Base-by-base conservation (phyloP, 2,888 invertebrate species). In the Calameuta idolon region DNA sequence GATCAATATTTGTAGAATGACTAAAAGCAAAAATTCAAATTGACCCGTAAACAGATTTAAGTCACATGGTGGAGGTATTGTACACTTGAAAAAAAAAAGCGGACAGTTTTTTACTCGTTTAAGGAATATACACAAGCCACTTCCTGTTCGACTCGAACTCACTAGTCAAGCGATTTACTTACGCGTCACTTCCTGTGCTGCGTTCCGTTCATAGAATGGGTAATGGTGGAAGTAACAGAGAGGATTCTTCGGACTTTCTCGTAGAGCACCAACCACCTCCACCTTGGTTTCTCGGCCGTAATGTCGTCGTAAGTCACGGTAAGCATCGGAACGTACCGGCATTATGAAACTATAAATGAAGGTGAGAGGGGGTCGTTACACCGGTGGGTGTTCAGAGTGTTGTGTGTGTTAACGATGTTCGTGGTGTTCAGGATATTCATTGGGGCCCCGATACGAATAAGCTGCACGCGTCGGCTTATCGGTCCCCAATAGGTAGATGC, bases 301-400 rank as follows among this genome's bases (percentile, higher is more conserved):
- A 81, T 78, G 76, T 83, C 74, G 82, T 79, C 81, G 82, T 83
- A 84, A 82, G 82, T 83, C 82, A 81, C 81, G 80, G 83, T 84
- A 83, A 83, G 84, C 23, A 55, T 79, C 81, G 83, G 83, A 80
- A 77, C 78, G 82, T 76, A 79, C 80, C 78, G 79, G 81, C 81
- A 85, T 85, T 85, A 85, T 84, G 84, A 84, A 85, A 84, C 80
- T 79, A 82, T 82, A 79, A 80, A 81, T 73, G 83, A 78, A 78
- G 77, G 78, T 78, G 77, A 76, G 81, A 77, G 77, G 78, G 75
- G 9, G 23, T 55, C 23, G 55, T 9, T 23, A 55, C 55, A 55
- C 55, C 23, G 2, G 55, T 55, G 55, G 55, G 23, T 23, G 55
- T 55, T 55, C 23, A 55, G 55, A 55, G 55, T 23, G 55, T 55